A percentile compares a stretch with the other conserved stretches of the same genome.
Conservation (phyloP, 2,797 vertebrate genomes). For the Steatocranus sp. region DNA sequence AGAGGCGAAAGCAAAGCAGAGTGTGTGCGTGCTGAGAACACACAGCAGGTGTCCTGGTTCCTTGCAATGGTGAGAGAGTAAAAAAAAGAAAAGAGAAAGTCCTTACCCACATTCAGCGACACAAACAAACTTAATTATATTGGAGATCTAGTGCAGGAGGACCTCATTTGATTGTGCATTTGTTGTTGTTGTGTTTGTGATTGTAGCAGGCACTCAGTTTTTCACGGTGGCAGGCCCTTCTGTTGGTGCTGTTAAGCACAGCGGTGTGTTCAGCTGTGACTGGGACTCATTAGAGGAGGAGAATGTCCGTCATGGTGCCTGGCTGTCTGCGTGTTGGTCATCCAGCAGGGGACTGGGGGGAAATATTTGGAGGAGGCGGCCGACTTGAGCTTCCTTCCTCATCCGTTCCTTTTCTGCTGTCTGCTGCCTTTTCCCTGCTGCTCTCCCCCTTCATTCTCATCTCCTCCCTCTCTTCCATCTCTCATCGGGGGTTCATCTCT, state of each 20-base stretch:
- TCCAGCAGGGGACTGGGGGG: conserved; percentile 30
- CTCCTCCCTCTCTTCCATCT: conserved; percentile 32
- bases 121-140: conserved; percentile 42
- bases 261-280: conserved; percentile 70
- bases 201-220: conserved; percentile 11
- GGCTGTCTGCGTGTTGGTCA: conserved; percentile 52
- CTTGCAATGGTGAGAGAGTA: conserved; percentile 15
- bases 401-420: conserved; percentile 4
- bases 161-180: conserved; percentile 35
- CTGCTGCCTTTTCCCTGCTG: conserved; percentile 14
- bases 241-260: conserved; percentile 61
- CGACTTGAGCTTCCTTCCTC: neutral
- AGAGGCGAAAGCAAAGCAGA: conserved; percentile 43
- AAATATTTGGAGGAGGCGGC: conserved; percentile 1
- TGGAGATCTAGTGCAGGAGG: conserved; percentile 5
- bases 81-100: conserved; percentile 11
- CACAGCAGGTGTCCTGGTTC: conserved; percentile 41
- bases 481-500: conserved; percentile 59
- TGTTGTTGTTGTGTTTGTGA: conserved; percentile 41
- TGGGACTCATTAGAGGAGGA: conserved; percentile 67
- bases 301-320: conserved; percentile 61
- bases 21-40: conserved; percentile 17
- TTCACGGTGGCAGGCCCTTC: conserved; percentile 51
- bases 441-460: conserved; percentile 15
- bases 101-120: conserved; percentile 25